Evolutionary conservation across 1,140 invertebrate genomes (phyloP).

Genomic region (Aricia agestis): DNA sequence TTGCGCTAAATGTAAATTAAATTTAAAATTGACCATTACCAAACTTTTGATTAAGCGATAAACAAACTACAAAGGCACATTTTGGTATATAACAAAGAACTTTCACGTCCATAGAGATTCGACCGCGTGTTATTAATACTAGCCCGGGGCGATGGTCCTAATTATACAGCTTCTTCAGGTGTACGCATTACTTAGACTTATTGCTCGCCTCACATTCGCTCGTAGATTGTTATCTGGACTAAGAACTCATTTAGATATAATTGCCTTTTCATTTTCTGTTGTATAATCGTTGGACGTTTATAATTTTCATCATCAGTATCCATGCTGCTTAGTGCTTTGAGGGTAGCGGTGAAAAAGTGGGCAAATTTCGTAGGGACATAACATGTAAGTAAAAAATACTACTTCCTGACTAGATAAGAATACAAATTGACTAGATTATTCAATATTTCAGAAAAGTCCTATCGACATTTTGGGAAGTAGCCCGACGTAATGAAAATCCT

Average conservation of each 20-base stretch:
- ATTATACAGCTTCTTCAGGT: conserved; percentile 56
- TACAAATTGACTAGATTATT: no score
- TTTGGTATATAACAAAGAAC: background rate
- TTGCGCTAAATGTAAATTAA: background rate
- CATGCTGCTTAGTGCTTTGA: background rate
- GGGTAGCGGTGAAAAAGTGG: no score
- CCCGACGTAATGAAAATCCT: no score
- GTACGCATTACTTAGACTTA: conserved; percentile 45
- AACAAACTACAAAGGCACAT: background rate
- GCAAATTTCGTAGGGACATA: no score
- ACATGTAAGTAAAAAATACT: no score
- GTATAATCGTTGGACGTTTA: background rate
- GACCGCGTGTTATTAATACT: conserved; percentile 22
- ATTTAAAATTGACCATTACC: background rate
- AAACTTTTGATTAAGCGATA: background rate
- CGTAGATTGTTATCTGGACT: conserved; percentile 38
- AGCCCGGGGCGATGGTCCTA: conserved; percentile 41
- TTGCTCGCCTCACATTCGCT: conserved; percentile 30
- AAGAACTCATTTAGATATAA: conserved; percentile 15
- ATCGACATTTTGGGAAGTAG: no score
- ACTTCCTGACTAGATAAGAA: no score
- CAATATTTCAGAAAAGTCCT: no score
- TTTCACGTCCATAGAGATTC: conserved; percentile 3
- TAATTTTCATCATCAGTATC: background rate
- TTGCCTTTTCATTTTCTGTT: conserved; percentile 4